phyloP scores from a whole-genome alignment of 2,113 vertebrate species.

The Epinephelus fuscoguttatus region DNA sequence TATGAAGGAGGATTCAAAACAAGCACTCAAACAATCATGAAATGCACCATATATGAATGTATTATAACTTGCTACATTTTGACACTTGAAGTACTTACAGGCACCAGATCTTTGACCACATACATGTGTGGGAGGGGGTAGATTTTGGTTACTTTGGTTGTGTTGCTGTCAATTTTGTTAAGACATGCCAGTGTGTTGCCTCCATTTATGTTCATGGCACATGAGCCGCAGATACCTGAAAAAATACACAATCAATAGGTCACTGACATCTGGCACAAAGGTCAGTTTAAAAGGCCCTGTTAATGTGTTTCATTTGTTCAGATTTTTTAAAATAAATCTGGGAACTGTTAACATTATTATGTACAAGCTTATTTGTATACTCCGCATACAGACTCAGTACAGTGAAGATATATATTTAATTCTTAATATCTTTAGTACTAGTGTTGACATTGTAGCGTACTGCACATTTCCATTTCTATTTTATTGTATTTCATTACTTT shows the following conservation, averaged over 20 bases:
- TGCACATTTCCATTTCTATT: too few relatives aligned
- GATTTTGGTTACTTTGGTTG: conserved; percentile 90
- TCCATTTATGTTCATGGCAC: conserved; percentile 97
- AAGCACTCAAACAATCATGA: background rate
- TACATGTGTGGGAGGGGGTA: conserved; percentile 95
- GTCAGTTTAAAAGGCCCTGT: background rate
- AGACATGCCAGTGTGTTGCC: conserved; percentile 95
- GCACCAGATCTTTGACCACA: conserved; percentile 95
- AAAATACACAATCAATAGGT: background rate
- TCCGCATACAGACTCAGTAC: too few relatives aligned
- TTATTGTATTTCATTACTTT: too few relatives aligned
- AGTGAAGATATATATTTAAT: too few relatives aligned
- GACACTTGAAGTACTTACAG: conserved; percentile 85
- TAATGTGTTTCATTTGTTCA: background rate
- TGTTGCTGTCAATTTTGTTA: conserved; percentile 89
- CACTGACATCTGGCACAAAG: background rate
- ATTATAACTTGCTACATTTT: background rate
- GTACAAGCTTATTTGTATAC: background rate
- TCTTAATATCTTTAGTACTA: too few relatives aligned
- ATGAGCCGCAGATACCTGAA: conserved; percentile 96
- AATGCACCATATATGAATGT: background rate
- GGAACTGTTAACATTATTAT: background rate
- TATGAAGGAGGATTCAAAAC: background rate
- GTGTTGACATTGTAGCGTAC: too few relatives aligned
- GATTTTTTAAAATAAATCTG: background rate